These are phyloP conservation scores for Chrysotoxum bicinctum DNA, from an alignment of 2,888 invertebrate species.

Conservation along the genomic window DNA sequence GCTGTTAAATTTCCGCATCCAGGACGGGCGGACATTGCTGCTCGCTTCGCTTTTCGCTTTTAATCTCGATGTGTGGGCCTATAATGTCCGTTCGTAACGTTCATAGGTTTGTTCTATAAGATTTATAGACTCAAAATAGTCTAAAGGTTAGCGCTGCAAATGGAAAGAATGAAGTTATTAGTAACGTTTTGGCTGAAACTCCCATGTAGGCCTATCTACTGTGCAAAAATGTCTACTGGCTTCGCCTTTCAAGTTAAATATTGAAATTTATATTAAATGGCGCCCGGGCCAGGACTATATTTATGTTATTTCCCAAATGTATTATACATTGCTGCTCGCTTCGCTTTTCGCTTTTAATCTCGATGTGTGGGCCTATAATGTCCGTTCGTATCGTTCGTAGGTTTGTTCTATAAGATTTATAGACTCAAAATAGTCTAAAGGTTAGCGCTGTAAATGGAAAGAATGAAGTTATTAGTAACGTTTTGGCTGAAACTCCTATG, in stretches of 20 bases:
- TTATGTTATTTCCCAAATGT: too few relatives aligned
- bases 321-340: conserved; percentile 7
- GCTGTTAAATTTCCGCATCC: conserved; percentile 31
- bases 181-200: too few relatives aligned
- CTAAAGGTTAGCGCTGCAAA: background rate
- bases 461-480: too few relatives aligned
- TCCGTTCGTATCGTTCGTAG: background rate
- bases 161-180: background rate
- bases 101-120: conserved; percentile 4
- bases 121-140: conserved; percentile 16
- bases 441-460: too few relatives aligned
- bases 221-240: too few relatives aligned
- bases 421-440: background rate
- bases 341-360: conserved; percentile 36
- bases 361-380: conserved; percentile 1
- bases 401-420: conserved; percentile 28
- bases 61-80: conserved; percentile 15
- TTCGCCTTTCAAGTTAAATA: too few relatives aligned
- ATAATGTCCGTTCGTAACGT: background rate
- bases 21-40: conserved; percentile 14
- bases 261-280: too few relatives aligned
- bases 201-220: too few relatives aligned
- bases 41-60: conserved; percentile 24
- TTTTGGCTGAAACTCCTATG: too few relatives aligned
- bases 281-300: too few relatives aligned